phyloP scores from a whole-genome alignment of 2,113 vertebrate genomes.

The Brachypteracias leptosomus region DNA sequence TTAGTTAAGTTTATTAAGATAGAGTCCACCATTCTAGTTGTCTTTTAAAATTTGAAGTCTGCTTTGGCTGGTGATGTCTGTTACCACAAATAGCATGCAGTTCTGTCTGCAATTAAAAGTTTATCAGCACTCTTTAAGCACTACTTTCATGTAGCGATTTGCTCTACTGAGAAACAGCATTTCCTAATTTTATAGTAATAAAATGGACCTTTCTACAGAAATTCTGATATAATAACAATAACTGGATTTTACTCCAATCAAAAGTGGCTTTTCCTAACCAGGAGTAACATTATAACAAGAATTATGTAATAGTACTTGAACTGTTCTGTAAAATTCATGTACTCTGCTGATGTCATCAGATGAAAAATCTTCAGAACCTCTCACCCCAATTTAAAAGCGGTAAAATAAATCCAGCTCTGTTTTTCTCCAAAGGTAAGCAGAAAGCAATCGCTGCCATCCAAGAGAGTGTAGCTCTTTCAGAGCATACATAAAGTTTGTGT shows the following conservation, averaged over 20 bases:
- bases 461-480: neutral
- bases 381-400: constrained; percentile 40
- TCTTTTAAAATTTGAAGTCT: neutral
- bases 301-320: constrained; percentile 10
- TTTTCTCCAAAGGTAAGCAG: neutral
- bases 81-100: neutral
- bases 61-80: neutral
- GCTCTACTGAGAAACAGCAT: neutral
- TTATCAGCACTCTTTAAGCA: neutral
- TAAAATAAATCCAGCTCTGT: constrained; percentile 18
- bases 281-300: neutral
- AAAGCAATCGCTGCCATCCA: neutral
- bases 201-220: neutral
- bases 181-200: neutral
- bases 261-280: neutral
- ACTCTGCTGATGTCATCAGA: neutral
- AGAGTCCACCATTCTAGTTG: neutral
- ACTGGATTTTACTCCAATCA: constrained; percentile 30
- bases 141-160: neutral
- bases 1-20: neutral
- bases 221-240: neutral
- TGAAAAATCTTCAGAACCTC: constrained; percentile 18
- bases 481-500: neutral
- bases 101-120: neutral
- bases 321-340: constrained; percentile 6